phyloP scores from a whole-genome alignment of 2,797 vertebrate genomes.

The Ciconia nigra region DNA sequence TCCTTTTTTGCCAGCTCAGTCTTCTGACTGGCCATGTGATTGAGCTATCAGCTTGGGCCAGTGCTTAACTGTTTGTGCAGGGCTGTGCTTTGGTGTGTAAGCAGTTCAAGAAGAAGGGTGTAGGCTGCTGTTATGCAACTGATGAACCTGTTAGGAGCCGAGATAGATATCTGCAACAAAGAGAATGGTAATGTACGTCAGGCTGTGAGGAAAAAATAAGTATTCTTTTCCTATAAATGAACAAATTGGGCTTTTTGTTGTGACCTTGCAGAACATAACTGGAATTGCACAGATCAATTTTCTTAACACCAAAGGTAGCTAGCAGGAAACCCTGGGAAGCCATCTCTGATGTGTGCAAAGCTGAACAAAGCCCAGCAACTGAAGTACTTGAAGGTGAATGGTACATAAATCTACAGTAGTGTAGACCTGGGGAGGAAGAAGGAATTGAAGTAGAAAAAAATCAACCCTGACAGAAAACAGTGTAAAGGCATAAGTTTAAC shows the following conservation, averaged over 20 bases:
- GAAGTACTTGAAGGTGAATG: background rate
- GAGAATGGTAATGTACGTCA: background rate
- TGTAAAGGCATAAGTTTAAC: background rate
- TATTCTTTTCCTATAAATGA: background rate
- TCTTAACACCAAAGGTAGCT: background rate
- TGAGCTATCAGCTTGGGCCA: background rate
- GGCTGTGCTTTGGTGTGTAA: background rate
- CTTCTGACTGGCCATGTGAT: background rate
- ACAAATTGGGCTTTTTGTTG: background rate
- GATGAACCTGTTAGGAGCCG: background rate
- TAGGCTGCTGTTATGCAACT: background rate
- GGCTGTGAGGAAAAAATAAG: background rate
- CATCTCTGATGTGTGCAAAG: background rate
- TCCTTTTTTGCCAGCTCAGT: background rate
- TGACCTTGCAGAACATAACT: background rate
- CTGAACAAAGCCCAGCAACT: background rate
- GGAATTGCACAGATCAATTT: background rate
- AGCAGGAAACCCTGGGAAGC: background rate
- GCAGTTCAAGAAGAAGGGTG: background rate
- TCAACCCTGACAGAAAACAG: background rate
- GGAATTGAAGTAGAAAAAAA: background rate
- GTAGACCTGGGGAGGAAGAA: background rate
- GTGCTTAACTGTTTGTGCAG: background rate
- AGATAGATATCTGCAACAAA: background rate
- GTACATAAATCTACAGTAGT: background rate